A percentile compares a stretch with the other conserved stretches of the same genome.
These are phyloP conservation scores for Chroicocephalus ridibundus DNA, from an alignment of 2,113 vertebrate genomes.

Conservation along the genomic window DNA sequence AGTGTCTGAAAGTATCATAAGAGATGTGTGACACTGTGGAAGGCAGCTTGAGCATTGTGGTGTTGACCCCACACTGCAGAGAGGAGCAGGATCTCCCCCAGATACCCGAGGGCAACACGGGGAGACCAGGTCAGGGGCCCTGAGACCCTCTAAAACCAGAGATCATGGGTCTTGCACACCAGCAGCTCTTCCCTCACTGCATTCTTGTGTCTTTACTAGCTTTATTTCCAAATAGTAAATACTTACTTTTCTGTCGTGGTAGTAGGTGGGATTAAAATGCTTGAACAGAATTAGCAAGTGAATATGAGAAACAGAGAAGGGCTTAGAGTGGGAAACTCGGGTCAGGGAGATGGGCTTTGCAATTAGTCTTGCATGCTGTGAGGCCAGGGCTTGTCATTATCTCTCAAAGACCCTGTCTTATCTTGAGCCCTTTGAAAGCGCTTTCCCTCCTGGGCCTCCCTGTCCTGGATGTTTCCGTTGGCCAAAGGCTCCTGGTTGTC, in stretches of 20 bases:
- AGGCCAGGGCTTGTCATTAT: background rate
- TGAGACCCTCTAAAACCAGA: background rate
- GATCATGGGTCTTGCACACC: background rate
- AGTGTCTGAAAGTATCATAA: accelerated
- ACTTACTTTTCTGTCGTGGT: background rate
- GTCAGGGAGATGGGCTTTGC: conserved; percentile 35
- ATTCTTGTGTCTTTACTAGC: background rate
- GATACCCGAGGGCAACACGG: background rate
- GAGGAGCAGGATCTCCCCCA: background rate
- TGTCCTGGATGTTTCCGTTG: background rate
- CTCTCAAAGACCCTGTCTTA: background rate
- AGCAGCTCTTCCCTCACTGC: background rate
- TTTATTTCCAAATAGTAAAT: background rate
- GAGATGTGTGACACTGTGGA: background rate
- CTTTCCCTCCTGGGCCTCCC: background rate
- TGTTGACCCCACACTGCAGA: background rate
- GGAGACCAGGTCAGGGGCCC: background rate
- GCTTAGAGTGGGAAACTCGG: background rate
- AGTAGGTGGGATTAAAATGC: conserved; percentile 30
- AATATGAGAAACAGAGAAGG: conserved; percentile 4
- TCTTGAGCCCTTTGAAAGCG: background rate
- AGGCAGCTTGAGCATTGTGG: background rate
- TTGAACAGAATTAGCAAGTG: conserved; percentile 3
- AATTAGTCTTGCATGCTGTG: conserved; percentile 53
- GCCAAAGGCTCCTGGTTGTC: background rate